Evolutionary conservation across 1,140 invertebrate species (phyloP).

Genomic region (Drosophila rufa): DNA sequence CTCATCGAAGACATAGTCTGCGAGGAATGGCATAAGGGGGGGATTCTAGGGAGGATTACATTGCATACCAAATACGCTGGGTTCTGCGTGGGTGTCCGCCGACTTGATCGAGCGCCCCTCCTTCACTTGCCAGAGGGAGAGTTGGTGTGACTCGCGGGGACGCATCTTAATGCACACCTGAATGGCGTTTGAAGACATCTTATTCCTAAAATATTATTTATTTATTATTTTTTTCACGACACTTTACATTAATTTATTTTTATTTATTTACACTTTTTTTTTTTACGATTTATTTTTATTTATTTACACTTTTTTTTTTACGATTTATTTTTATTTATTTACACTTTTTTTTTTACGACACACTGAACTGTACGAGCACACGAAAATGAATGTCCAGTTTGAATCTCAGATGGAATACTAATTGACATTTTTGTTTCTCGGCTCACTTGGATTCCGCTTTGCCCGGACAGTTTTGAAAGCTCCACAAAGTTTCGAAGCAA

Average conservation of each 20-base stretch:
- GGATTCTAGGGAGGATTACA: neutral
- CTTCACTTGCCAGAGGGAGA: conserved; percentile 88
- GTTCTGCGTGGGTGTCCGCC: conserved; percentile 86
- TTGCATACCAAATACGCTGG: conserved; percentile 85
- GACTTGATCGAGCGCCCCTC: conserved; percentile 87
- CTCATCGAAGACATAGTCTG: conserved; percentile 91
- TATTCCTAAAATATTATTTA: no score
- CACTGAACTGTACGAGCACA: no score
- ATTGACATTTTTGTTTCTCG: conserved; percentile 30
- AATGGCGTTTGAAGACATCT: conserved; percentile 25
- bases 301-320: neutral
- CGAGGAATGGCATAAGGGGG: neutral
- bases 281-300: no score
- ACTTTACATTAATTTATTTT: no score
- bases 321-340: neutral
- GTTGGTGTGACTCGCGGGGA: conserved; percentile 88
- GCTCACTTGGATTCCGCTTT: no score
- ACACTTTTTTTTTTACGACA: neutral
- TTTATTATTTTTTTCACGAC: no score
- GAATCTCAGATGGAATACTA: neutral
- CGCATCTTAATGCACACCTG: conserved; percentile 91
- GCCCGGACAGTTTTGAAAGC: no score
- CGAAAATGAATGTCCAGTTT: no score
- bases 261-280: no score
- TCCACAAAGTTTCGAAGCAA: neutral